Conservation (phyloP, 2,113 vertebrate genomes). For the Heteronetta atricapilla region DNA sequence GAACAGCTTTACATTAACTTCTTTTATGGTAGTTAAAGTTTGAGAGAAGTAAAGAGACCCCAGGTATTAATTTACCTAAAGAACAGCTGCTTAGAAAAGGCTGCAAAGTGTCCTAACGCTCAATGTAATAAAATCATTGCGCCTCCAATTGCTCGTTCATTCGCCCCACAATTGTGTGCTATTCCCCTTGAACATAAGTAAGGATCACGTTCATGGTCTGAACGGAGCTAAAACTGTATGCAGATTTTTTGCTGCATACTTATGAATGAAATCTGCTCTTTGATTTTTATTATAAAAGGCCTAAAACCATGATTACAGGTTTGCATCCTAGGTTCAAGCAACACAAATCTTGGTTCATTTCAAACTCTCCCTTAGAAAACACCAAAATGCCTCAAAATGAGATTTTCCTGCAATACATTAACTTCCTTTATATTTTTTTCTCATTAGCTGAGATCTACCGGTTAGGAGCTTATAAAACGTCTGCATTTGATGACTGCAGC, state of each 20-base stretch:
- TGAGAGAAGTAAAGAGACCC: constrained; percentile 70
- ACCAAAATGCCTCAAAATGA: not conserved
- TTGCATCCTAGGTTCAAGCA: not conserved
- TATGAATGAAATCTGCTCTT: not conserved
- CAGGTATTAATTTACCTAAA: constrained; percentile 80
- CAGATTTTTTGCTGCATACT: no score
- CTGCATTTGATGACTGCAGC: not conserved
- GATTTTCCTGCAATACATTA: not conserved
- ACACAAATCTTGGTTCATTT: not conserved
- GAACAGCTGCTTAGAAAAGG: constrained; percentile 75
- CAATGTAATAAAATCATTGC: constrained; percentile 46
- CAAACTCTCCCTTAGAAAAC: not conserved
- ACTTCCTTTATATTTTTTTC: not conserved
- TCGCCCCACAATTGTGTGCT: not conserved
- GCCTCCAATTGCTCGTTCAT: not conserved
- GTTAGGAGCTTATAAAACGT: not conserved
- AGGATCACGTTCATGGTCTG: not conserved
- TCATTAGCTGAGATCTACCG: not conserved
- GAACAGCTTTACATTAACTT: constrained; percentile 67
- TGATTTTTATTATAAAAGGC: not conserved
- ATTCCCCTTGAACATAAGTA: constrained; percentile 28
- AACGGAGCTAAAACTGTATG: not conserved
- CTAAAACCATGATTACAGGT: not conserved
- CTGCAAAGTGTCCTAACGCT: constrained; percentile 48
- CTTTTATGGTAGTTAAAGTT: constrained; percentile 68